Evolutionary conservation across 1,140 invertebrate genomes (phyloP).

Genomic region (Pinna nobilis): DNA sequence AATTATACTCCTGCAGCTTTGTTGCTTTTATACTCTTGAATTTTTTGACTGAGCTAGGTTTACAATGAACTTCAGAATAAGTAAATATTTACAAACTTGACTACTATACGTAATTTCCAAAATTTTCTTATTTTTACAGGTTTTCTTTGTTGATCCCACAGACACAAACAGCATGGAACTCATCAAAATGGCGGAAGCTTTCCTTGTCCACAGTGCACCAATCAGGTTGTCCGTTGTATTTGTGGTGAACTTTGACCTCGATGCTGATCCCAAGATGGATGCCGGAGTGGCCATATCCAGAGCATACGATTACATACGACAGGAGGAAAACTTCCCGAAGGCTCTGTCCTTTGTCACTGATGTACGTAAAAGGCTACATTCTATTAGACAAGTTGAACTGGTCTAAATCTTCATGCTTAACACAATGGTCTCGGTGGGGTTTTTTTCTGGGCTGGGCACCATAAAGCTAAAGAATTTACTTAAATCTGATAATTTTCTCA

Average conservation of each 20-base stretch:
- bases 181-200: conserved; percentile 91
- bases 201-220: conserved; percentile 90
- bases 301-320: conserved; percentile 94
- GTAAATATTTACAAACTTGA: background rate
- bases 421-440: no score
- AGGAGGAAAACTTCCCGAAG: conserved; percentile 80
- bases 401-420: no score
- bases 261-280: conserved; percentile 81
- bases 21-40: conserved; percentile 41
- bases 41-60: no score
- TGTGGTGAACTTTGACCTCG: conserved; percentile 80
- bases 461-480: no score
- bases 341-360: conserved; percentile 90
- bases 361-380: conserved; percentile 75
- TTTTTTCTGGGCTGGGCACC: no score
- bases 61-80: no score
- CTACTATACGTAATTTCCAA: background rate
- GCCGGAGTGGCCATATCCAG: conserved; percentile 90
- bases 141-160: conserved; percentile 91
- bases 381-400: background rate
- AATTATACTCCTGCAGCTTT: background rate
- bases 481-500: no score
- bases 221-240: conserved; percentile 93
- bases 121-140: conserved; percentile 76
- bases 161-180: conserved; percentile 82